Percentiles rank a stretch among this genome's conserved stretches.
phyloP scores from a whole-genome alignment of 2,113 vertebrate genomes.

The Trematocara zebra region DNA sequence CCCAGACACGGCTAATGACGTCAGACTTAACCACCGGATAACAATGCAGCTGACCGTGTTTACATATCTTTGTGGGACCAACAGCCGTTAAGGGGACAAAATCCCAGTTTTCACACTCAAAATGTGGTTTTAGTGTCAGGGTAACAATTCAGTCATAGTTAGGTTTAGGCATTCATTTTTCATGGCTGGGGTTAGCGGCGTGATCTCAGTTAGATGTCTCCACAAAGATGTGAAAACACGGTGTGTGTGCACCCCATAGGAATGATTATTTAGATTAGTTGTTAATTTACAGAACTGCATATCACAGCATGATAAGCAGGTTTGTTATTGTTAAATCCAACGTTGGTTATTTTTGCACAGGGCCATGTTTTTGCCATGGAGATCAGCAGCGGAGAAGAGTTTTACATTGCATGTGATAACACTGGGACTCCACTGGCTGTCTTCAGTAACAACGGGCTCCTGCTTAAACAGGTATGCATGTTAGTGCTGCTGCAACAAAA shows the following conservation, averaged over 20 bases:
- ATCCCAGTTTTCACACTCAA: background rate
- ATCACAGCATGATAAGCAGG: background rate
- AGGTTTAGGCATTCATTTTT: rapidly evolving
- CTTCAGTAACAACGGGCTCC: constrained; percentile 93
- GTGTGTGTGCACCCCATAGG: background rate
- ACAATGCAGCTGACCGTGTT: background rate
- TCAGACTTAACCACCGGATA: too few species aligned
- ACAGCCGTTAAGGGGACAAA: rapidly evolving
- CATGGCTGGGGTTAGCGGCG: background rate
- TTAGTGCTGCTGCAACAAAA: background rate
- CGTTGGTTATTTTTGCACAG: constrained; percentile 9
- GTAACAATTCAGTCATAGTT: background rate
- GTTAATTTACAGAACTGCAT: background rate
- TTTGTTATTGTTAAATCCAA: background rate
- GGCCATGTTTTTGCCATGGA: constrained; percentile 99
- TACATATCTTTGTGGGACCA: background rate
- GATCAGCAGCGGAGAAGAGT: constrained; percentile 97
- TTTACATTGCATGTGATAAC: constrained; percentile 97
- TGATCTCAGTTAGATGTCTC: background rate
- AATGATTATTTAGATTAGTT: background rate
- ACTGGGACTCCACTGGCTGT: constrained; percentile 93
- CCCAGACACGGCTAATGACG: too few species aligned
- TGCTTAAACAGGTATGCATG: constrained; percentile 80
- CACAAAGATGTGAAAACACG: background rate
- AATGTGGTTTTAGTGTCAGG: background rate